phyloP scores from a whole-genome alignment of 2,888 invertebrate genomes.

The Agapostemon virescens region DNA sequence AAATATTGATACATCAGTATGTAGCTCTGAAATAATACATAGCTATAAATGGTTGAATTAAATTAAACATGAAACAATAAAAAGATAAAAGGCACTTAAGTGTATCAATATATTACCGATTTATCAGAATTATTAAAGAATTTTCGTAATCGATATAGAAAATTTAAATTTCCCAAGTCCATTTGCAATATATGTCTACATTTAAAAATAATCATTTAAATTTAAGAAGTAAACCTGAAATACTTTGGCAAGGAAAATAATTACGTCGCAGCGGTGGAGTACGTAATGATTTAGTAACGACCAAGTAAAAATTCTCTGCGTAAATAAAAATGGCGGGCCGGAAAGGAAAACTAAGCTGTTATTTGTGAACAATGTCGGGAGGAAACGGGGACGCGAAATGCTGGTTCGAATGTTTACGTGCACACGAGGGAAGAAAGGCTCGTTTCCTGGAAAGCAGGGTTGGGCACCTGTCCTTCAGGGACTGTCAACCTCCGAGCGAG shows the following conservation, averaged over 20 bases:
- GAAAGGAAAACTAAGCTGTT: not conserved
- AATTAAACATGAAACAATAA: not conserved
- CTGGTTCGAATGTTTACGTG: conserved; percentile 65
- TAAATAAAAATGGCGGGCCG: not conserved
- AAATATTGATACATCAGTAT: not conserved
- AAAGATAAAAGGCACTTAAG: no score
- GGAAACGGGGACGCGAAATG: conserved; percentile 58
- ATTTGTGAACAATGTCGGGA: conserved; percentile 31
- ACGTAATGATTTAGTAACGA: not conserved
- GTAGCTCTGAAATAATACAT: not conserved
- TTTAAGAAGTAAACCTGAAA: not conserved
- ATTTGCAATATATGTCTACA: not conserved
- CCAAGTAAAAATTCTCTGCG: not conserved
- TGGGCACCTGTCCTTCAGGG: conserved; percentile 80
- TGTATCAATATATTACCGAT: no score
- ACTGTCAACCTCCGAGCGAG: conserved; percentile 65
- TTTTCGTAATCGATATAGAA: not conserved
- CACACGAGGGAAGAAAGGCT: conserved; percentile 69
- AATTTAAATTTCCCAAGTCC: not conserved
- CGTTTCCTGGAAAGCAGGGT: conserved; percentile 79
- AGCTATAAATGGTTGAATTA: not conserved
- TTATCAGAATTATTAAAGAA: not conserved
- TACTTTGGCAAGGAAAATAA: not conserved
- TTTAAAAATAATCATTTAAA: not conserved
- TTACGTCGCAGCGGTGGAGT: not conserved